A percentile compares a stretch with the other conserved stretches of the same genome.
Evolutionary conservation across 1,140 invertebrate species (phyloP).

Genomic region (Sinonovacula constricta): DNA sequence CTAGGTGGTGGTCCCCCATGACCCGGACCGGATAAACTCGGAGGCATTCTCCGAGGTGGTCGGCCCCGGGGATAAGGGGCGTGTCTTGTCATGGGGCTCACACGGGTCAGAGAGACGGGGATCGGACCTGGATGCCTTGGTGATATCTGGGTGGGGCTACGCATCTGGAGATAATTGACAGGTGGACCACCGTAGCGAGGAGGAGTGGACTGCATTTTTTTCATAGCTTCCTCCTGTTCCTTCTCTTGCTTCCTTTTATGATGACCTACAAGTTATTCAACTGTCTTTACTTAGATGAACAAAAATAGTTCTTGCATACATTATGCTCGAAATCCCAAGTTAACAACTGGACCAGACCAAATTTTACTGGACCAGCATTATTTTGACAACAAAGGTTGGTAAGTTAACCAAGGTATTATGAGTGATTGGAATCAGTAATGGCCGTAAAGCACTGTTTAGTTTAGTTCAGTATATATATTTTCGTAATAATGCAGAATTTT

Average conservation of each 20-base stretch:
- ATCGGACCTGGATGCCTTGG: background rate
- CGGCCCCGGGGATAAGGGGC: background rate
- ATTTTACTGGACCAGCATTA: no score
- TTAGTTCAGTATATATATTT: no score
- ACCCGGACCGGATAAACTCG: background rate
- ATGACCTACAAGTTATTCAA: slow-evolving; percentile 31
- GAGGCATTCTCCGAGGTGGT: background rate
- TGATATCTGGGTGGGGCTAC: background rate
- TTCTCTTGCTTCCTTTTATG: slow-evolving; percentile 25
- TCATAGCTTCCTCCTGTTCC: background rate
- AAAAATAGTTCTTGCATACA: no score
- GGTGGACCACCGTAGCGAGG: background rate
- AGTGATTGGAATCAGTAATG: no score
- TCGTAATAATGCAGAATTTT: no score
- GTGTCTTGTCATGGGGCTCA: background rate
- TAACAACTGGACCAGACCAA: no score
- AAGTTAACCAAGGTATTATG: no score
- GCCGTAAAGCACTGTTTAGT: no score
- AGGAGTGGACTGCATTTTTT: background rate
- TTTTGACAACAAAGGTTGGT: no score
- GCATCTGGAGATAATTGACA: background rate
- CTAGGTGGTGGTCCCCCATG: slow-evolving; percentile 1
- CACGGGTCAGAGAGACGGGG: slow-evolving; percentile 6
- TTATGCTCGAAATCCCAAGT: no score
- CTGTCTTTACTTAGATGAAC: no score